A percentile compares a stretch with the other conserved stretches of the same genome.
phyloP scores from a whole-genome alignment of 2,797 vertebrate genomes.

The Takifugu rubripes region DNA sequence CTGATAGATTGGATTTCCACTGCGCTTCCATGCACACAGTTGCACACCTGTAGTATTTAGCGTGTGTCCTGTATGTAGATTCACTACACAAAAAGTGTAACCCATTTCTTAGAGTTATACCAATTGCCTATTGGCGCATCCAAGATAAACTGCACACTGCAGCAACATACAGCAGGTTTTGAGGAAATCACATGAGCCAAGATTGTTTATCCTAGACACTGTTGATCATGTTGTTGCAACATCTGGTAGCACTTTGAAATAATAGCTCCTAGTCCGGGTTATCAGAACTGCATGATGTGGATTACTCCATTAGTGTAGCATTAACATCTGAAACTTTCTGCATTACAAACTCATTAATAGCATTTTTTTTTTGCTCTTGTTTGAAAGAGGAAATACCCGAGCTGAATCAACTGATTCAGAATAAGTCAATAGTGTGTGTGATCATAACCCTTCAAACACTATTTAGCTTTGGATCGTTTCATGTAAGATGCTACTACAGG shows the following conservation, averaged over 20 bases:
- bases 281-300: conserved; percentile 52
- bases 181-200: conserved; percentile 14
- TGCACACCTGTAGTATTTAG: conserved; percentile 8
- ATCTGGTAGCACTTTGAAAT: conserved; percentile 70
- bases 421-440: conserved; percentile 18
- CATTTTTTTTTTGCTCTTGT: conserved; percentile 29
- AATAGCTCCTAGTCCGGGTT: conserved; percentile 64
- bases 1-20: conserved; percentile 71
- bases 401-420: conserved; percentile 27
- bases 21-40: conserved; percentile 51
- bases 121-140: too few relatives aligned
- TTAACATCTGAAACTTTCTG: conserved; percentile 57
- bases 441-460: background rate
- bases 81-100: too few relatives aligned
- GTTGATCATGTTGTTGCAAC: conserved; percentile 45
- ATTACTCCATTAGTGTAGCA: conserved; percentile 58
- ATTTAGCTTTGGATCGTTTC: too few relatives aligned
- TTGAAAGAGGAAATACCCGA: conserved; percentile 50
- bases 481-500: too few relatives aligned
- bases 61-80: conserved; percentile 31
- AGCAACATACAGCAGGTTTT: conserved; percentile 1
- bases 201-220: conserved; percentile 50
- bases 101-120: too few relatives aligned
- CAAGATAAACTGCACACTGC: too few relatives aligned
- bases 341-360: conserved; percentile 52